Evolutionary conservation across 2,113 vertebrate species (phyloP), one percentile per base, ranked within the genome.

Genomic region (Cebidichthys violaceus): DNA sequence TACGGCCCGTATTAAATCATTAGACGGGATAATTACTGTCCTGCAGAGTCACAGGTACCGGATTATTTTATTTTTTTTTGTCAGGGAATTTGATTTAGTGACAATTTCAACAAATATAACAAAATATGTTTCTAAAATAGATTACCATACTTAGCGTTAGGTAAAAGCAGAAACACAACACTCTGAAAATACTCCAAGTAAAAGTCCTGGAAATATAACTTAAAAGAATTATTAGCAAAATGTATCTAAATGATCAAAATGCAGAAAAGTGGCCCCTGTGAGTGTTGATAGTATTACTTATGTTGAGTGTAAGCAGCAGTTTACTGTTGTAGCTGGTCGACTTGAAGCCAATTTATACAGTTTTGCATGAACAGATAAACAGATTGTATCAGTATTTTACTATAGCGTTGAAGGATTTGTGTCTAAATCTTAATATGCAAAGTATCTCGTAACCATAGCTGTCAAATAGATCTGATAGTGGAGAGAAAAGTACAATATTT

Each of bases 231-330:
- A 59, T 24, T 3, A 6, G 17, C 10, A 2, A 41, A n/a, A 62
- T 71, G 2, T 18, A 55, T 9, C 9, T 22, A 24, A 33, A 67
- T 54, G 1, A 52, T 20, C 4, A 54, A 65, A 65, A 64, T 54
- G 24, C 17, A 31, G 1, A n/a, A 66, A 67, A 65, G 4, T 41
- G 31, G 6, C 22, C 61, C 20, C 13, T 52, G 13, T 41, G 70
- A 50, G 20, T 59, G 13, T 50, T 67, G 17, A 20, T 75, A 20
- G 33, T 6, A 54, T 45, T 35, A 24, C 27, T 47, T 29, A 17
- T 62, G 8, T 64, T 20, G 35, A 20, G 29, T 61, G 22, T 79
- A 8, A 55, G 69, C 50, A 60, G 13, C 61, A 45, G 61, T 70
- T 67, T 4, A 27, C 14, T 8, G 33, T 27, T 22, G 10, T 20